A percentile compares a stretch with the other conserved stretches of the same genome.
Evolutionary conservation across 2,797 vertebrate species (phyloP).

Genomic region (Falco naumanni): DNA sequence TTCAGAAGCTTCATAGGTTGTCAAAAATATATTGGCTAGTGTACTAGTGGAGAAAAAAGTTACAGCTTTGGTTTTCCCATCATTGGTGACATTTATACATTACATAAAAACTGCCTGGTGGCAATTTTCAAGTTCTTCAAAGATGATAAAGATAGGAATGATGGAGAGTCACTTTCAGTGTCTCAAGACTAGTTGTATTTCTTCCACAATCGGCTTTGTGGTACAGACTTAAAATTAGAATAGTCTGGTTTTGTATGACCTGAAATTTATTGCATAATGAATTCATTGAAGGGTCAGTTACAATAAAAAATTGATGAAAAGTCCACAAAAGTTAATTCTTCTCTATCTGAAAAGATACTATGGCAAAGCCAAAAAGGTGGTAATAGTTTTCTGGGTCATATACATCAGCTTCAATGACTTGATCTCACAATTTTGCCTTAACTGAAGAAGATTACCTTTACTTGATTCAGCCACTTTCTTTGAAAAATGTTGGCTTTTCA

Average conservation of each 20-base stretch:
- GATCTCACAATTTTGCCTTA: background rate
- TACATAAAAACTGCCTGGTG: background rate
- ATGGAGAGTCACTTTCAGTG: background rate
- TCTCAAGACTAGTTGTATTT: background rate
- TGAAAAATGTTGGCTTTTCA: slow-evolving; percentile 27
- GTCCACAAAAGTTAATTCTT: background rate
- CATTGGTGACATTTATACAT: background rate
- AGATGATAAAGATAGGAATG: background rate
- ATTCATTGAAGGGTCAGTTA: background rate
- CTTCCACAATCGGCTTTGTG: background rate
- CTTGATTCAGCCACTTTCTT: background rate
- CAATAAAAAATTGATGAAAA: background rate
- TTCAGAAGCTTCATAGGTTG: background rate
- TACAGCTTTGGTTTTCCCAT: background rate
- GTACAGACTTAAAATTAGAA: background rate
- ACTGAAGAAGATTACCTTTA: background rate
- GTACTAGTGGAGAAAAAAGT: background rate
- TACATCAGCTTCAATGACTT: background rate
- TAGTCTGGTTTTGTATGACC: background rate
- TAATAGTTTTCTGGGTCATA: background rate
- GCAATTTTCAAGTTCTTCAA: background rate
- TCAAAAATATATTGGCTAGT: background rate
- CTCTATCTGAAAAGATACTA: background rate
- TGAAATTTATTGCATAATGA: background rate
- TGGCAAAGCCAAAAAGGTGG: background rate